A percentile compares a stretch with the other conserved stretches of the same genome.
phyloP scores from a whole-genome alignment of 2,888 invertebrate species.

The Brachyopa scutellaris region DNA sequence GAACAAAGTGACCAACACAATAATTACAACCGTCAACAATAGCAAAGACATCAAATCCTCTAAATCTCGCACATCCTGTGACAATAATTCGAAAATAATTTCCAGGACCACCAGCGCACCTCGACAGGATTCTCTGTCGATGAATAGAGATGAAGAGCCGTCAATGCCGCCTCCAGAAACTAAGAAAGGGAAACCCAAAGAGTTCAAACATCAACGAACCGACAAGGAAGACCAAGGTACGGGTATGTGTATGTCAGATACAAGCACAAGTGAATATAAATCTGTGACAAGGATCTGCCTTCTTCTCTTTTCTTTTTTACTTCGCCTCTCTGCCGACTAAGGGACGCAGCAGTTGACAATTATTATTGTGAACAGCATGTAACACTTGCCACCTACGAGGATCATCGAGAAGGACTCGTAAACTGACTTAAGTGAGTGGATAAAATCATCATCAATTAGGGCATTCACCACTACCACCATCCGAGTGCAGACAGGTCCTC shows the following conservation, averaged over 20 bases:
- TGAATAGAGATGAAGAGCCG: constrained; percentile 48
- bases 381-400: constrained; percentile 70
- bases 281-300: constrained; percentile 64
- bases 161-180: constrained; percentile 51
- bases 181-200: constrained; percentile 28
- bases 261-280: constrained; percentile 51
- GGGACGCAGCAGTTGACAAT: constrained; percentile 45
- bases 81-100: constrained; percentile 68
- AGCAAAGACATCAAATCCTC: constrained; percentile 66
- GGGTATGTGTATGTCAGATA: constrained; percentile 45
- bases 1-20: constrained; percentile 65
- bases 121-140: constrained; percentile 7
- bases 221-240: constrained; percentile 1
- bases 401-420: constrained; percentile 35
- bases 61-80: constrained; percentile 65
- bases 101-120: constrained; percentile 50
- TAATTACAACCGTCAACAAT: constrained; percentile 65
- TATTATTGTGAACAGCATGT: constrained; percentile 68
- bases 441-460: constrained; percentile 73
- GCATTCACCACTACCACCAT: constrained; percentile 72
- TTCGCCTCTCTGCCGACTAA: constrained; percentile 7
- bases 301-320: not conserved
- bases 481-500: constrained; percentile 75
- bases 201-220: constrained; percentile 55
- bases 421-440: constrained; percentile 70